These are phyloP conservation scores for Montipora capitata DNA, from an alignment of 92 coral and sea anemone genomes.

Conservation along the genomic window DNA sequence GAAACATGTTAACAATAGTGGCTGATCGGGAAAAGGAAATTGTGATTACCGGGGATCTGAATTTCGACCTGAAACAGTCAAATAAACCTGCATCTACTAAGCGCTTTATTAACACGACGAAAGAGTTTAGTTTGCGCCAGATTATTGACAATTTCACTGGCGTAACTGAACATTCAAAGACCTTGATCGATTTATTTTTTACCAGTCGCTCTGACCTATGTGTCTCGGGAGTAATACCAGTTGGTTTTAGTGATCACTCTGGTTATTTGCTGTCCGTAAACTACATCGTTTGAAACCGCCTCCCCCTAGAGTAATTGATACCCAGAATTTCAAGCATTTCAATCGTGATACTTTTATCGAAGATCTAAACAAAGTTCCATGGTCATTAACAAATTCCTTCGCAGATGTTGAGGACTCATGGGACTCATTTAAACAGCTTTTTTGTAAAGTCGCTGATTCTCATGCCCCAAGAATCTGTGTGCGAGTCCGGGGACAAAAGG, in stretches of 20 bases:
- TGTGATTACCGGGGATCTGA: too few relatives aligned
- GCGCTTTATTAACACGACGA: constrained; percentile 10
- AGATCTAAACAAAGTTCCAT: constrained; percentile 66
- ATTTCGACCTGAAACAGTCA: too few relatives aligned
- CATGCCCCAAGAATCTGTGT: constrained; percentile 53
- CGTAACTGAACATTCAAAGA: neutral
- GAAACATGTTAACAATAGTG: too few relatives aligned
- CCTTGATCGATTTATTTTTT: too few relatives aligned
- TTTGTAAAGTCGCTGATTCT: constrained; percentile 56
- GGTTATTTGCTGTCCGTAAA: constrained; percentile 57
- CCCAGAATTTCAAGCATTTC: constrained; percentile 68
- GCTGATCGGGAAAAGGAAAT: too few relatives aligned
- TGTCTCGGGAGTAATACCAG: constrained; percentile 40
- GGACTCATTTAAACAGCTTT: constrained; percentile 66
- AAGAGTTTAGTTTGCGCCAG: constrained; percentile 41
- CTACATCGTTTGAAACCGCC: constrained; percentile 62
- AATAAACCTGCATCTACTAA: too few relatives aligned
- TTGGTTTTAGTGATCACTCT: constrained; percentile 66
- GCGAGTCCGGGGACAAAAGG: constrained; percentile 57
- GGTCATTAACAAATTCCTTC: constrained; percentile 34
- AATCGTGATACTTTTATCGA: constrained; percentile 41
- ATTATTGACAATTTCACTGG: too few relatives aligned
- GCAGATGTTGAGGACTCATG: constrained; percentile 49
- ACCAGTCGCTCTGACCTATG: too few relatives aligned
- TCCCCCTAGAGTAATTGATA: constrained; percentile 41